These are phyloP conservation scores for Phocides pigmalion DNA, from an alignment of 1,140 invertebrate species.

Conservation along the genomic window DNA sequence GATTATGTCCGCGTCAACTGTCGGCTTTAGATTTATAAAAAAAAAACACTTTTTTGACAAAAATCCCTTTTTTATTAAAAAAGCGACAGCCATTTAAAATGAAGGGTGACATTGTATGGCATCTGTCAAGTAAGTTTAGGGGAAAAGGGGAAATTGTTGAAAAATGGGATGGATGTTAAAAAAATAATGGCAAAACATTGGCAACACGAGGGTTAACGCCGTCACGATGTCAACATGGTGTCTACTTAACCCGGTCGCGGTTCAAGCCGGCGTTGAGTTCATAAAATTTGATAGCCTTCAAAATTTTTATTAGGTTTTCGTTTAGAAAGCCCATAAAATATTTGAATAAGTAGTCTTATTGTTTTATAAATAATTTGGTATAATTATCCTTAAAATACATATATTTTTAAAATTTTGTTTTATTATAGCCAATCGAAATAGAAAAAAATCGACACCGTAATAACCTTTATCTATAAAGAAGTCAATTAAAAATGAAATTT, in stretches of 20 bases:
- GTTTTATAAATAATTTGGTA: too few species aligned
- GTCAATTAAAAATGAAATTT: too few species aligned
- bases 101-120: slow-evolving; percentile 63
- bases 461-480: too few species aligned
- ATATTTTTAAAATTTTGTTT: too few species aligned
- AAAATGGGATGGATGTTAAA: slow-evolving; percentile 78
- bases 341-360: too few species aligned
- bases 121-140: slow-evolving; percentile 68
- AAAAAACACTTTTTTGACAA: slow-evolving; percentile 61
- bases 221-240: slow-evolving; percentile 63
- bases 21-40: slow-evolving; percentile 74
- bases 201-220: slow-evolving; percentile 56
- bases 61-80: slow-evolving; percentile 65
- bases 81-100: slow-evolving; percentile 78
- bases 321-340: too few species aligned
- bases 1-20: slow-evolving; percentile 82
- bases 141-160: slow-evolving; percentile 72
- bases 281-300: too few species aligned
- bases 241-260: slow-evolving; percentile 54
- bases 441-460: too few species aligned
- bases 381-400: too few species aligned
- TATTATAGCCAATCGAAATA: too few species aligned
- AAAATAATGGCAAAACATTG: slow-evolving; percentile 70
- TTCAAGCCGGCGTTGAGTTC: slow-evolving; percentile 19
- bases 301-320: too few species aligned